These are phyloP conservation scores for Microctonus aethiopoides DNA, from an alignment of 2,888 invertebrate genomes.

Conservation along the genomic window DNA sequence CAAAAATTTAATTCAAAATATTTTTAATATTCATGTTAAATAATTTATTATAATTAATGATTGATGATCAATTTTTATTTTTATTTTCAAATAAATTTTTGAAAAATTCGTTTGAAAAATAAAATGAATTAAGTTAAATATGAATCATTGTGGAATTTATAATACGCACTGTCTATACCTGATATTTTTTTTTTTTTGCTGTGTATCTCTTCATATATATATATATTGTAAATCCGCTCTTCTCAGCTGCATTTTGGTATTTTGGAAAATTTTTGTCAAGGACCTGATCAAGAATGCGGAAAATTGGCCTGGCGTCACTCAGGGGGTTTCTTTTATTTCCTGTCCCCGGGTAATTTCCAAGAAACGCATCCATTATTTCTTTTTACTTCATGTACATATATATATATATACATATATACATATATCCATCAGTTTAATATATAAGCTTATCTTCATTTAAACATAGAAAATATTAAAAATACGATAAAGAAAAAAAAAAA, in stretches of 20 bases:
- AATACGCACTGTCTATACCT: background rate
- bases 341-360: background rate
- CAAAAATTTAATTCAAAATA: too few relatives aligned
- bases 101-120: background rate
- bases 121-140: background rate
- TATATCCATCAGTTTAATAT: background rate
- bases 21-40: background rate
- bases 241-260: background rate
- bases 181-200: background rate
- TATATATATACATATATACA: background rate
- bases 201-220: background rate
- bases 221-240: slow-evolving; percentile 10
- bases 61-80: background rate
- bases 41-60: too few relatives aligned
- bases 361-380: background rate
- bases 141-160: background rate
- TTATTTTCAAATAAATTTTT: background rate
- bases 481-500: background rate
- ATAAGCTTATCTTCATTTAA: background rate
- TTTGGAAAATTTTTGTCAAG: background rate
- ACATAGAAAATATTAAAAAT: background rate
- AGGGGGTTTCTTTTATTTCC: background rate
- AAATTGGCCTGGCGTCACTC: slow-evolving; percentile 3
- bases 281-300: slow-evolving; percentile 12
- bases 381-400: background rate